Conservation (phyloP, 2,113 vertebrate species). For the Laterallus jamaicensis region DNA sequence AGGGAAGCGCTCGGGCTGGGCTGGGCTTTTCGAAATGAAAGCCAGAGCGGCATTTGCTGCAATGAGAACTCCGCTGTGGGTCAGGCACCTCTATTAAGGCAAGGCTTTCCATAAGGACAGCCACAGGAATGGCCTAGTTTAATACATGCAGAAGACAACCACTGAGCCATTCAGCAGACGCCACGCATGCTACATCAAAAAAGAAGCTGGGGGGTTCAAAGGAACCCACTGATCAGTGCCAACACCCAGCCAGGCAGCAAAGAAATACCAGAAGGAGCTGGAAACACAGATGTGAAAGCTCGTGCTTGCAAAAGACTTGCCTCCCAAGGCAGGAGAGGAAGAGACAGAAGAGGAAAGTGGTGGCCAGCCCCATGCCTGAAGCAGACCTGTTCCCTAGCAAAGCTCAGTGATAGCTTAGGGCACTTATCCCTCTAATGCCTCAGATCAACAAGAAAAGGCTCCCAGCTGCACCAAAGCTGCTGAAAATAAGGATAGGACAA, state of each 20-base stretch:
- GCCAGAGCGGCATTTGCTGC: neutral
- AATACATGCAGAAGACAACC: neutral
- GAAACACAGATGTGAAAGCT: neutral
- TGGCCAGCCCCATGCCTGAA: neutral
- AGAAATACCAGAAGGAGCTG: neutral
- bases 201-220: neutral
- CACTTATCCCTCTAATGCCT: neutral
- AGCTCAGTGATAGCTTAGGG: neutral
- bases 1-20: conserved; percentile 17
- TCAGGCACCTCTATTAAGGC: neutral
- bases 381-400: neutral
- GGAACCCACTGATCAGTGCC: neutral
- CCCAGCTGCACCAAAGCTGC: neutral
- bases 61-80: neutral
- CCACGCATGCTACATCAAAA: neutral
- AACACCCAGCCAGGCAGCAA: neutral
- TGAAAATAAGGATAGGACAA: neutral
- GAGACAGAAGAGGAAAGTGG: neutral
- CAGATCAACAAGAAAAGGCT: neutral
- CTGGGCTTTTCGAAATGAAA: conserved; percentile 24
- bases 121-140: neutral
- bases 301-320: neutral
- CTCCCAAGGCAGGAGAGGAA: neutral
- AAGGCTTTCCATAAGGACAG: neutral
- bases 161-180: neutral